These are phyloP conservation scores for Chaetogeoica ovagalla DNA, from an alignment of 2,888 invertebrate genomes.

Conservation along the genomic window DNA sequence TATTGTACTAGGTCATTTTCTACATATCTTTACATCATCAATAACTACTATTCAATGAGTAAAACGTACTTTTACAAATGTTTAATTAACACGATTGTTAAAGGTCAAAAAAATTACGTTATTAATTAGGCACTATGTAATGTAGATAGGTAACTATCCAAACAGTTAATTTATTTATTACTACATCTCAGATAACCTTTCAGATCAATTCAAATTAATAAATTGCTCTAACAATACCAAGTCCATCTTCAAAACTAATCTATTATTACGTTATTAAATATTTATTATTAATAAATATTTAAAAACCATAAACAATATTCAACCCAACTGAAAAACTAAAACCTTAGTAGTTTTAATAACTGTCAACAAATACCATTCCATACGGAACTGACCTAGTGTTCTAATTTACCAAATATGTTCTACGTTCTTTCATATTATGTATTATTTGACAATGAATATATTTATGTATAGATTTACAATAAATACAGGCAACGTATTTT, in stretches of 20 bases:
- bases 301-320: neutral
- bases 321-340: neutral
- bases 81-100: slow-evolving; percentile 4
- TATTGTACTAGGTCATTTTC: slow-evolving; percentile 17
- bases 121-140: neutral
- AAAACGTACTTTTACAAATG: neutral
- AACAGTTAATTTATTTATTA: slow-evolving; percentile 23
- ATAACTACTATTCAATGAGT: neutral
- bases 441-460: slow-evolving; percentile 31
- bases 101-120: slow-evolving; percentile 40
- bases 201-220: slow-evolving; percentile 13
- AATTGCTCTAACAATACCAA: slow-evolving; percentile 12
- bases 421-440: neutral
- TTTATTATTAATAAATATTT: slow-evolving; percentile 2
- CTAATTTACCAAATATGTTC: slow-evolving; percentile 10
- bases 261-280: too few relatives aligned
- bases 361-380: neutral
- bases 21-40: neutral
- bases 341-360: neutral
- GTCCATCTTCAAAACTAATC: neutral
- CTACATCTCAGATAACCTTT: slow-evolving; percentile 41
- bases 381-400: slow-evolving; percentile 28
- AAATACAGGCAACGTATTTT: neutral
- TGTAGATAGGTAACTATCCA: neutral
- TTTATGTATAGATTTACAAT: slow-evolving; percentile 7